A percentile compares a stretch with the other conserved stretches of the same genome.
Evolutionary conservation across 2,888 invertebrate species (phyloP).

Genomic region (Uloborus plumipes): DNA sequence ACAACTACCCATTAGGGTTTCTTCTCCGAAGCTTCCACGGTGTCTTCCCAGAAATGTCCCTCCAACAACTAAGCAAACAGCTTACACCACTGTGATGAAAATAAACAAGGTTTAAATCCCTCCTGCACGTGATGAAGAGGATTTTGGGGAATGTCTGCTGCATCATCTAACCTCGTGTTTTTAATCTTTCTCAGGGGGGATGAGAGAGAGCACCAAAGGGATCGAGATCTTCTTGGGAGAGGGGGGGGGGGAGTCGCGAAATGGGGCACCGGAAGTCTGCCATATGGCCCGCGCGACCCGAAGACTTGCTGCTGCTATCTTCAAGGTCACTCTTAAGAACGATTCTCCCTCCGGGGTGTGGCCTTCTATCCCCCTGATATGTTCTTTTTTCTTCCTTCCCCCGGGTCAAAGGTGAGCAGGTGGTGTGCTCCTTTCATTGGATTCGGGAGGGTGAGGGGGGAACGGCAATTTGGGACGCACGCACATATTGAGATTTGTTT

Average conservation of each 20-base stretch:
- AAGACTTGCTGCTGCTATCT: not conserved
- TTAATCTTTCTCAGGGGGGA: too few relatives aligned
- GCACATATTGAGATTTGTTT: too few relatives aligned
- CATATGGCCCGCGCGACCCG: slow-evolving; percentile 39
- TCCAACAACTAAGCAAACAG: too few relatives aligned
- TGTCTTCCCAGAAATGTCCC: too few relatives aligned
- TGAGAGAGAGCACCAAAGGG: not conserved
- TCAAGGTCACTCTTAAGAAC: slow-evolving; percentile 53
- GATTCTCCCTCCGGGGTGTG: slow-evolving; percentile 41
- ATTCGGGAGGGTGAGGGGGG: not conserved
- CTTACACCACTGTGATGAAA: too few relatives aligned
- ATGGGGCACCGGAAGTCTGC: slow-evolving; percentile 47
- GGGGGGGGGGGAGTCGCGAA: not conserved
- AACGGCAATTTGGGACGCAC: too few relatives aligned
- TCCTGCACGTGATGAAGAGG: too few relatives aligned
- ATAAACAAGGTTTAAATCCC: too few relatives aligned
- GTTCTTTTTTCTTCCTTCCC: not conserved
- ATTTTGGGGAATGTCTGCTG: too few relatives aligned
- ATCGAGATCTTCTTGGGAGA: not conserved
- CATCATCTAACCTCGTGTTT: too few relatives aligned
- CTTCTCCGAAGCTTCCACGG: too few relatives aligned
- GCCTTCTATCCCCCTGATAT: not conserved
- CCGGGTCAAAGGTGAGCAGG: slow-evolving; percentile 57
- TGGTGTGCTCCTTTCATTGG: slow-evolving; percentile 28
- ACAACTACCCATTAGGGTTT: too few relatives aligned